Base-by-base conservation (phyloP, 2,797 vertebrate genomes). In the Danio albolineatus region DNA sequence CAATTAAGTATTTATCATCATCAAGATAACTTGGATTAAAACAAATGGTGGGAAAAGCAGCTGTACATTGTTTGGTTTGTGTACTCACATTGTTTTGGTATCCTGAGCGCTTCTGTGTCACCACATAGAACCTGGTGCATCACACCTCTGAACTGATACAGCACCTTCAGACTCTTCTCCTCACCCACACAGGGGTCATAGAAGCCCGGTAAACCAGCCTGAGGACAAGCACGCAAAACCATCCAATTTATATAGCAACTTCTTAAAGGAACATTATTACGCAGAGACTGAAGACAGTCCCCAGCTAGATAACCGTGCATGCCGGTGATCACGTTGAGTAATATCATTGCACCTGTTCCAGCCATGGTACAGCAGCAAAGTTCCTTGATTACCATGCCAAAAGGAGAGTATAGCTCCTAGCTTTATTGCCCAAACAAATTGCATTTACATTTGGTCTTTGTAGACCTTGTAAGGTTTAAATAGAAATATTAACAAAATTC, bases 71-170 rank as follows among this genome's bases (percentile, higher is more conserved):
- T 46, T 36, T 44, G 5, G 44, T 39, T 17, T 72, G 28, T 10
- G 2, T 16, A 93, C 97, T 96, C 88, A 99, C 98, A 99, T 91
- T 99, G 98, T 95, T 99, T 99, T 93, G 98, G 98, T 97, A 99
- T 98, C 95, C 97, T 95, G 86, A 99, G 97, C 80, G 97, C 91
- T 91, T 99, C 97, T 0, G 90, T 90, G 92, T 99, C 98, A 54
- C 92, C 93, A 10, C 95, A 95, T 92, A 97, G 94, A 90, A 99
- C 98, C 90, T 99, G 98, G 89, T 99, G 98, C 90, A 99, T 94
- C 86, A 97, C 97, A 16, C 98, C 98, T 19, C 96, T 95, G 93
- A 99, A 99, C 93, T 99, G 97, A 93, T 99, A 99, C 61, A 99
- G 96, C 90, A 99, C 95, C 89, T 99, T 99, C 75, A 99, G 91